Conservation (phyloP, 2,888 invertebrate species). For the Cephus runcator region DNA sequence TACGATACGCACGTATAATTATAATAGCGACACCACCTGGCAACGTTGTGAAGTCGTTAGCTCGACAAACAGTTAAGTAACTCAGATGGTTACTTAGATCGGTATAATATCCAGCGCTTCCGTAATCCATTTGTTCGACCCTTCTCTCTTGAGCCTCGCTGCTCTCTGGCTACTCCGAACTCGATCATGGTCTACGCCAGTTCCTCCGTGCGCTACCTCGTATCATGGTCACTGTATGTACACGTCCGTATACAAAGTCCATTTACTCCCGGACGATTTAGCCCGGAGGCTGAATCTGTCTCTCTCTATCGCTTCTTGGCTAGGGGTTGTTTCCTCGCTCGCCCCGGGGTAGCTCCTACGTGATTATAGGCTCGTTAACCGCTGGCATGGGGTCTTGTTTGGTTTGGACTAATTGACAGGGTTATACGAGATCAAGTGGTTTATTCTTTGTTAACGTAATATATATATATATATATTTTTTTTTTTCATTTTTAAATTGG, state of each 20-base stretch:
- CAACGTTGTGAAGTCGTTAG: conserved; percentile 53
- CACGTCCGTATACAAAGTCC: neutral
- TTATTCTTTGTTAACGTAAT: neutral
- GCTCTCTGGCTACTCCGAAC: neutral
- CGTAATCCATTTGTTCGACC: conserved; percentile 48
- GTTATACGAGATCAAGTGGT: neutral
- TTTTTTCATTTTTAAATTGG: neutral
- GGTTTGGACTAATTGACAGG: conserved; percentile 16
- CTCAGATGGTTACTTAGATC: conserved; percentile 44
- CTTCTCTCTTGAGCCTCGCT: conserved; percentile 5
- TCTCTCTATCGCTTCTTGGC: conserved; percentile 24
- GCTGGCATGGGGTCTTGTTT: conserved; percentile 7
- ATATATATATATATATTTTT: neutral
- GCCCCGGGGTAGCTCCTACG: conserved; percentile 8
- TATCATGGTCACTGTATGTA: neutral
- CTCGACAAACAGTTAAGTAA: conserved; percentile 52
- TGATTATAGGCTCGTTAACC: conserved; percentile 51
- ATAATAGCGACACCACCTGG: conserved; percentile 59
- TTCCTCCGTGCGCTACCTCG: neutral
- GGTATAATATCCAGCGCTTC: conserved; percentile 52
- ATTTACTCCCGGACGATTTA: conserved; percentile 15
- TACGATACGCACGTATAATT: conserved; percentile 45
- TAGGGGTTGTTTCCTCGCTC: neutral
- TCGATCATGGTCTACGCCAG: neutral
- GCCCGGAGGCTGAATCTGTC: conserved; percentile 5